Conservation (phyloP, 30 jellyfish, hydroid and myxozoan species). For the Aurelia sp. region DNA sequence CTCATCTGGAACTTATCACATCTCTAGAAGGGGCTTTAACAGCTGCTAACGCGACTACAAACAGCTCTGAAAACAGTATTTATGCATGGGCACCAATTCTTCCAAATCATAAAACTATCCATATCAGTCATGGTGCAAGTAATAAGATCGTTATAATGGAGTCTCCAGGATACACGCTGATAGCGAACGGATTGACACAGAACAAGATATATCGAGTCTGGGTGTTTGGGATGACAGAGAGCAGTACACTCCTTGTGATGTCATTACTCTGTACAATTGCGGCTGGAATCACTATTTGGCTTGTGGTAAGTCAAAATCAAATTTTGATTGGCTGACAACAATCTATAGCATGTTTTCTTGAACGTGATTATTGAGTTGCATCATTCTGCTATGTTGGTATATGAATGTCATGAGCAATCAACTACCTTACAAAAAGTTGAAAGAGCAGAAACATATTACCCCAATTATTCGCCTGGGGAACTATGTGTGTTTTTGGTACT, state of each 20-base stretch:
- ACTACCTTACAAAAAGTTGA: too few species aligned
- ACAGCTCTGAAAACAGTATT: neutral
- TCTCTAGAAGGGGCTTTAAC: neutral
- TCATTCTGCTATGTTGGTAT: too few species aligned
- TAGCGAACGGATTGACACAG: neutral
- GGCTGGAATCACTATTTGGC: constrained; percentile 32
- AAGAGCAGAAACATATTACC: too few species aligned
- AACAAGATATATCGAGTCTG: constrained; percentile 45
- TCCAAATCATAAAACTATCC: neutral
- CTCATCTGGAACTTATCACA: constrained; percentile 10
- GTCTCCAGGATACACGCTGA: constrained; percentile 45
- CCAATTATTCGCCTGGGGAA: too few species aligned
- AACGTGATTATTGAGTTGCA: too few species aligned
- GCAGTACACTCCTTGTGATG: constrained; percentile 24
- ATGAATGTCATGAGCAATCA: too few species aligned
- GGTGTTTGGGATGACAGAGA: constrained; percentile 45
- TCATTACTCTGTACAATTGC: neutral
- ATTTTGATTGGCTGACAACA: neutral
- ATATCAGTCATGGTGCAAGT: neutral
- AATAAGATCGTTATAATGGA: neutral
- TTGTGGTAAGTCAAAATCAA: constrained; percentile 16
- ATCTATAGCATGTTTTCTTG: neutral
- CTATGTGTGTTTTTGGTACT: too few species aligned
- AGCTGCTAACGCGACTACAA: neutral
- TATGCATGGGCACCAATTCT: constrained; percentile 27